Percentiles rank a stretch among this genome's conserved stretches.
These are phyloP conservation scores for Euglossa dilemma DNA, from an alignment of 1,140 invertebrate genomes.

Conservation along the genomic window DNA sequence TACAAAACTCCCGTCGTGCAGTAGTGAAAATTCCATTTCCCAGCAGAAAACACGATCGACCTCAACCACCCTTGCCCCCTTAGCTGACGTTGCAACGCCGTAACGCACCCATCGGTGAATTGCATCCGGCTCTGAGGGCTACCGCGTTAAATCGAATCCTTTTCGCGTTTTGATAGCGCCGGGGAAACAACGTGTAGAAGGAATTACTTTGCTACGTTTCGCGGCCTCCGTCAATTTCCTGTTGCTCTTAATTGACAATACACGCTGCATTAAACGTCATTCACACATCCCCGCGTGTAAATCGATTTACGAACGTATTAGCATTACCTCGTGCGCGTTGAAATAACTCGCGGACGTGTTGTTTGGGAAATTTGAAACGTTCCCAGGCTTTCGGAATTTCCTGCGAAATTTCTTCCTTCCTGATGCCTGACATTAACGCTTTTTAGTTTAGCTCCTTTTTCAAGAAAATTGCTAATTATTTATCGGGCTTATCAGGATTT, in stretches of 20 bases:
- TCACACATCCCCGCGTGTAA: not conserved
- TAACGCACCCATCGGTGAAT: constrained; percentile 51
- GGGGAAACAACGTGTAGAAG: constrained; percentile 15
- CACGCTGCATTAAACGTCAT: not conserved
- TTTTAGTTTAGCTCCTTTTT: too few relatives aligned
- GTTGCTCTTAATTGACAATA: not conserved
- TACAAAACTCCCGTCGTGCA: constrained; percentile 47
- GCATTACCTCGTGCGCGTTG: too few relatives aligned
- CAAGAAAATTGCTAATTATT: too few relatives aligned
- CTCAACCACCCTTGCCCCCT: constrained; percentile 12
- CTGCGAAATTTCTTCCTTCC: too few relatives aligned
- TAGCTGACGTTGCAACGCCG: constrained; percentile 46
- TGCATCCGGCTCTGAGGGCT: constrained; percentile 22
- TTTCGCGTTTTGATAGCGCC: constrained; percentile 22
- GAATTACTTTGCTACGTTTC: constrained; percentile 15
- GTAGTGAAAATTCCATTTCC: constrained; percentile 65
- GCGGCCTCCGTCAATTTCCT: not conserved
- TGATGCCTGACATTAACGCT: too few relatives aligned
- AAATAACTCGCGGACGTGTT: too few relatives aligned
- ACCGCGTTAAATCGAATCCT: constrained; percentile 52
- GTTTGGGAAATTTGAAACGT: too few relatives aligned
- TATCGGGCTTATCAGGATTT: too few relatives aligned
- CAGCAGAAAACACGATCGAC: constrained; percentile 46
- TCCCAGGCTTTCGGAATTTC: too few relatives aligned
- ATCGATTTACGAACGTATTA: not conserved